phyloP scores from a whole-genome alignment of 1,140 invertebrate genomes.

The Drosophila navojoa region DNA sequence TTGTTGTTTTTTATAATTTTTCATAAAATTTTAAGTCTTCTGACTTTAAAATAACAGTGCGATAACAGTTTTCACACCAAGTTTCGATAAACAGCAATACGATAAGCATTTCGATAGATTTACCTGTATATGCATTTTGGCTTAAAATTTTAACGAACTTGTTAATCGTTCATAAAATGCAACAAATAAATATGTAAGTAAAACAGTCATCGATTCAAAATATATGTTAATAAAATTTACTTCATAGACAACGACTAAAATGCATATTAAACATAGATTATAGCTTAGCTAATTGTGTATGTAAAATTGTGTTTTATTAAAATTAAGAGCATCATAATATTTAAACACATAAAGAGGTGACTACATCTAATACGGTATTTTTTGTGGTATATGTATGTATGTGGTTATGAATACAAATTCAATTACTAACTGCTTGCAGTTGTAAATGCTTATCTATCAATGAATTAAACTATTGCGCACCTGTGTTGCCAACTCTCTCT shows the following conservation, averaged over 20 bases:
- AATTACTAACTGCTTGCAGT: constrained; percentile 59
- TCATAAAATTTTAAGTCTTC: too few relatives aligned
- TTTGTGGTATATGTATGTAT: constrained; percentile 25
- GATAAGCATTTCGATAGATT: too few relatives aligned
- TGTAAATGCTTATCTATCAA: constrained; percentile 51
- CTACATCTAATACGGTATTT: constrained; percentile 67
- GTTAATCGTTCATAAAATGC: too few relatives aligned
- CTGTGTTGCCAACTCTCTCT: constrained; percentile 34
- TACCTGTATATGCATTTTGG: too few relatives aligned
- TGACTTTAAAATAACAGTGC: too few relatives aligned
- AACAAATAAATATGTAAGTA: too few relatives aligned
- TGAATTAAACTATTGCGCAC: constrained; percentile 68
- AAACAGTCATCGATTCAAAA: neutral
- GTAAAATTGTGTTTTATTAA: constrained; percentile 64
- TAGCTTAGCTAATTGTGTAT: constrained; percentile 64
- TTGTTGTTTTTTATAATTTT: too few relatives aligned
- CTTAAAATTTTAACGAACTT: too few relatives aligned
- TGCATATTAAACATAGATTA: constrained; percentile 68
- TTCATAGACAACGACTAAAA: constrained; percentile 75
- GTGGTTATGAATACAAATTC: constrained; percentile 58
- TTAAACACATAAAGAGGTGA: constrained; percentile 52
- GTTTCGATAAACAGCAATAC: too few relatives aligned
- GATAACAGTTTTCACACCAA: too few relatives aligned
- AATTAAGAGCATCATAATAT: constrained; percentile 71
- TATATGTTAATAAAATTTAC: constrained; percentile 60